Conservation (phyloP, 2,797 vertebrate species). For the Novumbra hubbsi region DNA sequence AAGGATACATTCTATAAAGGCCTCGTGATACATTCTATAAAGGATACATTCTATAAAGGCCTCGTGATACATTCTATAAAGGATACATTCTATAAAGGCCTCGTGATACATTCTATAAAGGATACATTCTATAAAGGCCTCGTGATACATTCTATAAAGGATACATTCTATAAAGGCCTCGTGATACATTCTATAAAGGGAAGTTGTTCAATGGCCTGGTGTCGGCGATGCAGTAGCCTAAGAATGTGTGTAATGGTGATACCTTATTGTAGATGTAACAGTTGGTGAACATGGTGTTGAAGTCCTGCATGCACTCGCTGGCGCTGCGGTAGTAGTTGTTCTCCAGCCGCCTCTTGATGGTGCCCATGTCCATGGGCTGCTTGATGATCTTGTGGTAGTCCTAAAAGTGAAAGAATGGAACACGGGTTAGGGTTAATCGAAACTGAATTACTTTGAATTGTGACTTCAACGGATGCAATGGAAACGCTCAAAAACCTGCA, state of each 20-base stretch:
- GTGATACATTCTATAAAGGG: not conserved
- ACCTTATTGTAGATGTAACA: conserved; percentile 98
- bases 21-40: not conserved
- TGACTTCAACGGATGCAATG: not conserved
- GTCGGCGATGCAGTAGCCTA: not conserved
- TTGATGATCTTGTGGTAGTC: conserved; percentile 98
- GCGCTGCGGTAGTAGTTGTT: conserved; percentile 89
- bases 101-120: too few species aligned
- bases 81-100: too few species aligned
- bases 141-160: too few species aligned
- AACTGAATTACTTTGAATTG: not conserved
- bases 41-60: too few species aligned
- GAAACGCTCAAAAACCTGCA: not conserved
- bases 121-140: too few species aligned
- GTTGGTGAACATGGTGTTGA: conserved; percentile 98
- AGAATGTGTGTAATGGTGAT: not conserved
- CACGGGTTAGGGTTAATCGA: not conserved
- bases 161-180: not conserved
- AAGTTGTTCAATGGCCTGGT: not conserved
- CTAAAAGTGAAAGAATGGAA: conserved; percentile 51
- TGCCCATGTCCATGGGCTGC: conserved; percentile 96
- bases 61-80: too few species aligned
- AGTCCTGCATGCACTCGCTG: conserved; percentile 93
- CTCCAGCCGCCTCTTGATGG: conserved; percentile 88
- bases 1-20: too few species aligned